Conservation (phyloP, 2,888 invertebrate species). For the Formica aserva region DNA sequence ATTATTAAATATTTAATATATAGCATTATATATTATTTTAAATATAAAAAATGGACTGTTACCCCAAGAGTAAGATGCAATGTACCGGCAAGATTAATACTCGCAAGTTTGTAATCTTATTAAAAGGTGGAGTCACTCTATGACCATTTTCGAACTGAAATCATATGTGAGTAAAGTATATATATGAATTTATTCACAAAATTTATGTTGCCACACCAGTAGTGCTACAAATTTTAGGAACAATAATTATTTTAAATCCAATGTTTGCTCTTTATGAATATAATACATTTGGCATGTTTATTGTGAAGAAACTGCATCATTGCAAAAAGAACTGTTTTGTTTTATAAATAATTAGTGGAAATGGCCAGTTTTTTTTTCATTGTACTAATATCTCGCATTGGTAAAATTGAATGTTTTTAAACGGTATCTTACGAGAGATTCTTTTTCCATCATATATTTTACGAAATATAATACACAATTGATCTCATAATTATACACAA, state of each 20-base stretch:
- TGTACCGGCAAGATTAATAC: not conserved
- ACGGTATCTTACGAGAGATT: not conserved
- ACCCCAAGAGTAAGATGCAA: not conserved
- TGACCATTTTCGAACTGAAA: not conserved
- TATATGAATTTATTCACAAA: not conserved
- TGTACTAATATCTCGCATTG: not conserved
- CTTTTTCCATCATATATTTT: not conserved
- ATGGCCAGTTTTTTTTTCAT: not conserved
- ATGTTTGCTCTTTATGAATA: not conserved
- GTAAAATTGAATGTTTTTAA: not conserved
- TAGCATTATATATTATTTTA: not conserved
- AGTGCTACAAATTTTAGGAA: not conserved
- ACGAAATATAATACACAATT: not conserved
- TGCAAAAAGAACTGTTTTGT: not conserved
- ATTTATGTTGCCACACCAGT: not conserved
- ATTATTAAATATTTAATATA: not conserved
- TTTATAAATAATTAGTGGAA: not conserved
- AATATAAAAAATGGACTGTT: not conserved
- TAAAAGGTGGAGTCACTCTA: not conserved
- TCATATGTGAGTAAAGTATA: not conserved
- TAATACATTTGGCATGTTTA: not conserved
- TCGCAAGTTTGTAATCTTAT: not conserved
- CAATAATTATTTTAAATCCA: not conserved
- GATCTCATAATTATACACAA: not conserved
- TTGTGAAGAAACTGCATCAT: not conserved